phyloP scores from a whole-genome alignment of 2,113 vertebrate genomes.

The Mus spicilegus region DNA sequence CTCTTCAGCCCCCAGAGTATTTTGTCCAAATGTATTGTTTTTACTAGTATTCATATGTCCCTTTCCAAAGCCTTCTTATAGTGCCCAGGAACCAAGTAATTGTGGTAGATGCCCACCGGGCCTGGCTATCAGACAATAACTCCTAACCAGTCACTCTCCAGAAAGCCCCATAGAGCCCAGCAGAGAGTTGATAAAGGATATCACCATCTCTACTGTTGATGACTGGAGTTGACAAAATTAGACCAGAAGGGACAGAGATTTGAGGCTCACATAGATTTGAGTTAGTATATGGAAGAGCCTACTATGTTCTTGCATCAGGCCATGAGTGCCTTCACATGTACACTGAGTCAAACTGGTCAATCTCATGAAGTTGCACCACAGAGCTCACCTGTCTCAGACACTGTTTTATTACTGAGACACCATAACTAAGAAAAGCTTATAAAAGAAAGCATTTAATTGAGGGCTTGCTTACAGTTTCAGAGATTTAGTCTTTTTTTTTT shows the following conservation, averaged over 20 bases:
- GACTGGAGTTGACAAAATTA: not conserved
- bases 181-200: not conserved
- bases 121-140: not conserved
- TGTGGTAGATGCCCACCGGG: not conserved
- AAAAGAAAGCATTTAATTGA: not conserved
- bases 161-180: not conserved
- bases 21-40: not conserved
- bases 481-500: not conserved
- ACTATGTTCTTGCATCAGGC: not conserved
- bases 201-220: not conserved
- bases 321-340: accelerated
- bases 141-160: not conserved
- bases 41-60: not conserved
- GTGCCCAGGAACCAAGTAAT: too few species aligned
- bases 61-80: not conserved
- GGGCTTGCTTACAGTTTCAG: not conserved
- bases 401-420: not conserved
- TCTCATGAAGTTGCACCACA: not conserved
- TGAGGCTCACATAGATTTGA: not conserved
- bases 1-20: not conserved
- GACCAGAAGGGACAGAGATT: not conserved
- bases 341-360: not conserved
- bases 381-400: not conserved
- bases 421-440: not conserved
- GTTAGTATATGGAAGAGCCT: not conserved